A percentile compares a stretch with the other conserved stretches of the same genome.
Evolutionary conservation across 1,140 invertebrate genomes (phyloP).

Genomic region (Lithobius niger): DNA sequence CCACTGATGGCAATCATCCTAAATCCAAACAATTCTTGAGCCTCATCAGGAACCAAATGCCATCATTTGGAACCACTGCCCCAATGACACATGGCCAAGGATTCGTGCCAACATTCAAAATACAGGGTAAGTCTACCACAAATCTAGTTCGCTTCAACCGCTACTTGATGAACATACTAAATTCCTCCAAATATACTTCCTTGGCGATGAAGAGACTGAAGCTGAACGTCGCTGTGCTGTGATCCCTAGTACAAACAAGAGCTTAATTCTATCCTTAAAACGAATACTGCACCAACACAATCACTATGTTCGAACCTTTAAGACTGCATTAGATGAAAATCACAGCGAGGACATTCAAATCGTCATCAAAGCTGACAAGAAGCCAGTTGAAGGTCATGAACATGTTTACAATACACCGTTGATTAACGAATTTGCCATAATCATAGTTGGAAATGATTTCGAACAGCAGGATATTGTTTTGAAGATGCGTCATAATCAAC

Average conservation of each 20-base stretch:
- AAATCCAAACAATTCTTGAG: slow-evolving; percentile 30
- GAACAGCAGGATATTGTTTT: slow-evolving; percentile 31
- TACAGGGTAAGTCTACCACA: slow-evolving; percentile 18
- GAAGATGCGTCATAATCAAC: too few relatives aligned
- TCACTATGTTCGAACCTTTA: slow-evolving; percentile 15
- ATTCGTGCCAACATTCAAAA: slow-evolving; percentile 15
- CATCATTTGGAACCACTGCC: slow-evolving; percentile 24
- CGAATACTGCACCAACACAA: slow-evolving; percentile 13
- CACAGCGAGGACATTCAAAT: slow-evolving; percentile 13
- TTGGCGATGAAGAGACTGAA: slow-evolving; percentile 21
- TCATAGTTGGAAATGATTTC: slow-evolving; percentile 31
- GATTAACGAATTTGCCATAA: slow-evolving; percentile 32
- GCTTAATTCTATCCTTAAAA: slow-evolving; percentile 7
- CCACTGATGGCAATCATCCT: too few relatives aligned
- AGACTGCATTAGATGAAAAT: slow-evolving; percentile 16
- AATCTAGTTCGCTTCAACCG: slow-evolving; percentile 13
- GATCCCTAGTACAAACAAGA: not conserved
- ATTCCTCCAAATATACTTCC: slow-evolving; percentile 13
- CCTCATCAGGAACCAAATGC: slow-evolving; percentile 31
- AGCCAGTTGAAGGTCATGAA: slow-evolving; percentile 17
- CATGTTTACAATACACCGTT: slow-evolving; percentile 24
- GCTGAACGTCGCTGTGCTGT: slow-evolving; percentile 14
- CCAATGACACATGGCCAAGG: not conserved
- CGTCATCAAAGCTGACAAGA: slow-evolving; percentile 20
- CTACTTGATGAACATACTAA: slow-evolving; percentile 5